Evolutionary conservation across 2,797 vertebrate species (phyloP).

Genomic region (Labroides dimidiatus): DNA sequence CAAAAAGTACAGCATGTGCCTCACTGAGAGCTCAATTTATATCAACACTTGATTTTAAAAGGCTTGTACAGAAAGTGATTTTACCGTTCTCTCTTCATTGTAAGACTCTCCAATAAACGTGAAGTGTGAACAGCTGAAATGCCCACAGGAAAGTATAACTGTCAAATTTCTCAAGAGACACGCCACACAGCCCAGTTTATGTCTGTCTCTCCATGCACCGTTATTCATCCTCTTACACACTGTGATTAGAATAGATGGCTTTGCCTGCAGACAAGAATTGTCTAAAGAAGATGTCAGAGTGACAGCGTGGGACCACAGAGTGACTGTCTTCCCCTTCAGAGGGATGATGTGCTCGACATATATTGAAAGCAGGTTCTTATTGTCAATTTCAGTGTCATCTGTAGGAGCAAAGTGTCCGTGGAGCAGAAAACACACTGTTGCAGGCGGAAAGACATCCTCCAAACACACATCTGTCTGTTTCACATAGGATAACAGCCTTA

Average conservation of each 20-base stretch:
- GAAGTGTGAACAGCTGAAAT: slow-evolving; percentile 19
- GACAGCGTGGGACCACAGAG: slow-evolving; percentile 27
- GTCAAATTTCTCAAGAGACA: slow-evolving; percentile 30
- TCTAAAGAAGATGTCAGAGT: slow-evolving; percentile 30
- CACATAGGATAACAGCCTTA: neutral
- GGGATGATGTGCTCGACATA: slow-evolving; percentile 29
- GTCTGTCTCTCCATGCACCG: slow-evolving; percentile 5
- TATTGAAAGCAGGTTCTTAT: slow-evolving; percentile 36
- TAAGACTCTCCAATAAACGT: slow-evolving; percentile 7
- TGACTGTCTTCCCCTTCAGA: slow-evolving; percentile 18
- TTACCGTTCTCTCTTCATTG: neutral
- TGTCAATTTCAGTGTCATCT: slow-evolving; percentile 49
- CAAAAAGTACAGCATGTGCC: neutral
- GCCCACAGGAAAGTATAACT: slow-evolving; percentile 16
- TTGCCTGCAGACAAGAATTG: slow-evolving; percentile 36
- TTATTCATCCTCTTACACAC: slow-evolving; percentile 44
- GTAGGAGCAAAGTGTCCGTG: neutral
- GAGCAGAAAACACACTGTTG: neutral
- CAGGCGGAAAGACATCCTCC: neutral
- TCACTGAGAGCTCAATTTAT: neutral
- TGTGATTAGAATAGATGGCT: slow-evolving; percentile 61
- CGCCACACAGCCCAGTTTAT: slow-evolving; percentile 5
- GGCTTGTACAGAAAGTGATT: neutral
- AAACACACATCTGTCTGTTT: slow-evolving; percentile 1
- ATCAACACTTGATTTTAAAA: neutral